Evolutionary conservation across 2,888 invertebrate species (phyloP), one percentile per base, ranked within the genome.

Genomic region (Oligia latruncula): DNA sequence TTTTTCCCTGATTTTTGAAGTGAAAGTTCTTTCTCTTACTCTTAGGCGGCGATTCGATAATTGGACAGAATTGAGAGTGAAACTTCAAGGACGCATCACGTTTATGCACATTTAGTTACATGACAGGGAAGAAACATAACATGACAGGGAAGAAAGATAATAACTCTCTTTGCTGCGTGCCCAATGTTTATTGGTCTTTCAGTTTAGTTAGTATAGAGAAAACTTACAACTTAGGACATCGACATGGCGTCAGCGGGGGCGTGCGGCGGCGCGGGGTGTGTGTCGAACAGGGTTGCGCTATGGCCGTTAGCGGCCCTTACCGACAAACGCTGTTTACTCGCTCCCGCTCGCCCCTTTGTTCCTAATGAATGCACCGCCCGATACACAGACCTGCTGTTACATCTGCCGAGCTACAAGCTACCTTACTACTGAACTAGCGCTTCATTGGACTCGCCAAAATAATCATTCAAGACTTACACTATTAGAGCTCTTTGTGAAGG

Each of bases 351-450:
- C 65, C 64, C 68, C 70, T 83, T 83, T 83, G 73, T 71, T 83
- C 49, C 55, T 83, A 73, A 74, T 71, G 67, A 82, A 82, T 73
- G 77, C 71, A 82, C 71, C 65, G 70, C 58, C 77, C 68, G 67
- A 66, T 76, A 78, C 76, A 52, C 52, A 58, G 40, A 60, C 82
- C 60, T 76, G 68, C 70, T 71, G 68, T 23, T n/a, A 75, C 75
- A 70, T 64, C 70, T 81, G 62, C 55, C 17, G n/a, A 52, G 40
- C 55, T 79, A 40, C 58, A 49, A 17, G 35, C 46, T 79, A 64
- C 55, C 55, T 65, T n/a, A 9, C 20, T 15, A 29, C 46, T 29
- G 20, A 11, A n/a, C 62, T 9, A 60, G 52, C 35, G 23, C 20
- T 75, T 82, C 46, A 58, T 65, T 23, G 29, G 17, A 40, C 15